phyloP scores from a whole-genome alignment of 2,797 vertebrate genomes.

The Mionectes olivaceus region DNA sequence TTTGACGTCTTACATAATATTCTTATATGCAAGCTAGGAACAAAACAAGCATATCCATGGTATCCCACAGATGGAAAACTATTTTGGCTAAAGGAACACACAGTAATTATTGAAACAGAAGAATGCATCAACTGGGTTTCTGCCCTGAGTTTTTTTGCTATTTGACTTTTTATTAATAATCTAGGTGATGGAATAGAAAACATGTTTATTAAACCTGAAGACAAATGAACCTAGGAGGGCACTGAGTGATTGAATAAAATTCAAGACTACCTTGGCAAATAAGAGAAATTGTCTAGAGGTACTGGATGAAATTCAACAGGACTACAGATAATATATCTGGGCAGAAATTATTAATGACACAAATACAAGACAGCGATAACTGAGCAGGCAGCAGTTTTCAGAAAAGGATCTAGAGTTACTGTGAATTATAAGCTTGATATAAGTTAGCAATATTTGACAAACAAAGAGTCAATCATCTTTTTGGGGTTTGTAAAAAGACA shows the following conservation, averaged over 20 bases:
- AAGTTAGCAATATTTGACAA: not conserved
- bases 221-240: not conserved
- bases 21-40: not conserved
- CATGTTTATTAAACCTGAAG: conserved; percentile 10
- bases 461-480: not conserved
- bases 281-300: not conserved
- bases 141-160: not conserved
- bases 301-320: not conserved
- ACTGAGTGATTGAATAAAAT: conserved; percentile 4
- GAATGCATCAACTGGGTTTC: not conserved
- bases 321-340: not conserved
- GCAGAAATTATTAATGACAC: not conserved
- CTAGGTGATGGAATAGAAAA: conserved; percentile 6
- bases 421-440: not conserved
- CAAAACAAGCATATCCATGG: not conserved
- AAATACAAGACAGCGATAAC: not conserved
- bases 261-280: conserved; percentile 1
- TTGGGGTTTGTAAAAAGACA: not conserved
- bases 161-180: conserved; percentile 20
- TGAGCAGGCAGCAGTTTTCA: not conserved
- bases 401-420: not conserved
- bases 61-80: not conserved
- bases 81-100: not conserved
- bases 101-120: not conserved
- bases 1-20: not conserved